Conservation (phyloP, 64 coral and sea anemone genomes). For the Montipora foliosa region DNA sequence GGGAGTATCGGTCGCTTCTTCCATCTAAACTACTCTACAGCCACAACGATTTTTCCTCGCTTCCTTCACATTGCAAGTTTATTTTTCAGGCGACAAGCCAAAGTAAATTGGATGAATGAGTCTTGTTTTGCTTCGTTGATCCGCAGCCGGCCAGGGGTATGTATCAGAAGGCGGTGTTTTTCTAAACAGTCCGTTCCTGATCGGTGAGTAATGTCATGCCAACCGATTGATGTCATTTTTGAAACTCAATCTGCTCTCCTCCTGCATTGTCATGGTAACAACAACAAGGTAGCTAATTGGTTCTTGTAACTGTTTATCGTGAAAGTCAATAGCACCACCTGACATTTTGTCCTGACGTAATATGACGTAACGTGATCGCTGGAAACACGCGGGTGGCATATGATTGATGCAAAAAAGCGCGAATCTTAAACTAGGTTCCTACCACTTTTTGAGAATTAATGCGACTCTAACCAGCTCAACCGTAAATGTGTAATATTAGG, state of each 20-base stretch:
- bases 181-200: conserved; percentile 36
- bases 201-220: conserved; percentile 52
- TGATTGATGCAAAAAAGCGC: conserved; percentile 6
- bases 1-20: conserved; percentile 85
- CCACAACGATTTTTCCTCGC: neutral
- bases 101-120: conserved; percentile 23
- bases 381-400: conserved; percentile 36
- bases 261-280: conserved; percentile 45
- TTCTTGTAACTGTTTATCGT: neutral
- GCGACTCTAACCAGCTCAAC: neutral
- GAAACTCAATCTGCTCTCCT: conserved; percentile 13
- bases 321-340: conserved; percentile 46
- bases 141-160: conserved; percentile 7
- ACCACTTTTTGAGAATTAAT: conserved; percentile 10
- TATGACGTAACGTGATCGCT: conserved; percentile 26
- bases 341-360: conserved; percentile 19
- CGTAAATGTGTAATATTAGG: neutral
- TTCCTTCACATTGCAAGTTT: conserved; percentile 26
- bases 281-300: neutral
- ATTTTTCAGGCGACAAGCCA: neutral
- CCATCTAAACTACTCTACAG: conserved; percentile 89
- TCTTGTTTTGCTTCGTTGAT: conserved; percentile 26
- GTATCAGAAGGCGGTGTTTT: conserved; percentile 23
- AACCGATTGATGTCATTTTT: conserved; percentile 39
- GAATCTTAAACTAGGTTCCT: conserved; percentile 4